Evolutionary conservation across 2,888 invertebrate species (phyloP).

Genomic region (Phalangium opilio): DNA sequence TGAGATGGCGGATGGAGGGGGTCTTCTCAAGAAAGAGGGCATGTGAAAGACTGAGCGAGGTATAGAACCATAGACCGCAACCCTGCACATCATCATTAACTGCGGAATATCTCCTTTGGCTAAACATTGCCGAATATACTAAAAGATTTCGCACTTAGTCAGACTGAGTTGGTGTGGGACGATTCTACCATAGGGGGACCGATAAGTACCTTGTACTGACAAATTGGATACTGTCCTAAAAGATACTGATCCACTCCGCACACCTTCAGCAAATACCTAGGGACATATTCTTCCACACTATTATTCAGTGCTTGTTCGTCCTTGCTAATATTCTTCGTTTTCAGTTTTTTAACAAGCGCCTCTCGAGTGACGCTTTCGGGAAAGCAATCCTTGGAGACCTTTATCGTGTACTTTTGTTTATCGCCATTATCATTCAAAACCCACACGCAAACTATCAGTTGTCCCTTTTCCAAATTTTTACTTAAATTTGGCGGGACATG

Average conservation of each 20-base stretch:
- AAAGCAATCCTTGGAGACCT: slow-evolving; percentile 30
- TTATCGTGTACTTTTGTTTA: slow-evolving; percentile 33
- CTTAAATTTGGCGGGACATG: slow-evolving; percentile 30
- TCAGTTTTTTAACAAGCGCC: slow-evolving; percentile 31
- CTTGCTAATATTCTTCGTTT: slow-evolving; percentile 28
- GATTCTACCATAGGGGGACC: not conserved
- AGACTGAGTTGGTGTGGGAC: not conserved
- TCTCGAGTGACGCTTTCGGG: slow-evolving; percentile 36
- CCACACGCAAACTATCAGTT: slow-evolving; percentile 34
- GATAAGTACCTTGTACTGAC: slow-evolving; percentile 36
- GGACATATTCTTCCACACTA: slow-evolving; percentile 23
- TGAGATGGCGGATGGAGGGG: slow-evolving; percentile 9
- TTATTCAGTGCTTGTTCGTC: slow-evolving; percentile 30
- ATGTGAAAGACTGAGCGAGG: slow-evolving; percentile 31
- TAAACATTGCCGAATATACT: slow-evolving; percentile 37
- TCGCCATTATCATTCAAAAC: slow-evolving; percentile 30
- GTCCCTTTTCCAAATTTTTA: slow-evolving; percentile 27
- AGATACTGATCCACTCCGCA: slow-evolving; percentile 36
- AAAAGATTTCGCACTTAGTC: slow-evolving; percentile 18
- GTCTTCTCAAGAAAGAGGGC: slow-evolving; percentile 29
- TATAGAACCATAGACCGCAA: slow-evolving; percentile 31
- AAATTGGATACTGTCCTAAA: slow-evolving; percentile 31
- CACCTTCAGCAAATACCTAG: slow-evolving; percentile 35
- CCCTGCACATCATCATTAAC: slow-evolving; percentile 34
- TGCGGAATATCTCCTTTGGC: slow-evolving; percentile 33